Base-by-base conservation (phyloP, 2,113 vertebrate species). In the Centrocercus urophasianus region DNA sequence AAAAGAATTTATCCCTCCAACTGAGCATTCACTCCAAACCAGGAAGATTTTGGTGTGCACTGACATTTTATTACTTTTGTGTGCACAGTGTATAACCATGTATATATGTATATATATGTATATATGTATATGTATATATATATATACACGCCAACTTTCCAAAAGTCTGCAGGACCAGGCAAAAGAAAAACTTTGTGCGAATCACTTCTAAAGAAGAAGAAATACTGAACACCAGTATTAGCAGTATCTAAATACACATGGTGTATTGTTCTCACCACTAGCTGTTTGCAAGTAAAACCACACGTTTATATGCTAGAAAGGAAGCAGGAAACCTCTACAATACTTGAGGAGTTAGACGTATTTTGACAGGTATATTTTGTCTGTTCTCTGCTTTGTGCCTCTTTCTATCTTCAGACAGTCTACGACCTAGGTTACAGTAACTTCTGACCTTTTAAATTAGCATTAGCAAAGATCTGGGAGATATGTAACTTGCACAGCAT, bases 311-410 rank as follows among this genome's bases (percentile, higher is more conserved):
- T 28, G 19, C 56, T 56, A 91, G 34, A 95, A 88, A 74, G 75
- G 82, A 91, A 91, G 72, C 50, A 85, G 78, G 52, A 93, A 91
- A 24, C 50, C 57, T 60, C 72, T 86, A 60, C 38, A 91, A 74
- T 76, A 50, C 45, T 38, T 69, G 61, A 77, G 30, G 83, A 22
- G 6, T 54, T 80, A 24, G 25, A 10, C 12, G 11, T 40, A 8
- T 18, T 64, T 43, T 57, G 13, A 45, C 42, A 91, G 50, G 20
- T 88, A 22, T 42, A 18, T 54, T 34, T 25, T 20, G 13, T 27
- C 63, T n/a, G 19, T 72, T 89, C 24, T 82, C 36, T 63, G 9
- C 22, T 74, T 57, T 12, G 38, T 42, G 21, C 43, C 17, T n/a
- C 30, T 74, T 12, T 10, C 30, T 42, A 40, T 36, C 17, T 40